A percentile compares a stretch with the other conserved stretches of the same genome.
phyloP scores from a whole-genome alignment of 2,113 vertebrate genomes.

The Phodopus roborovskii region DNA sequence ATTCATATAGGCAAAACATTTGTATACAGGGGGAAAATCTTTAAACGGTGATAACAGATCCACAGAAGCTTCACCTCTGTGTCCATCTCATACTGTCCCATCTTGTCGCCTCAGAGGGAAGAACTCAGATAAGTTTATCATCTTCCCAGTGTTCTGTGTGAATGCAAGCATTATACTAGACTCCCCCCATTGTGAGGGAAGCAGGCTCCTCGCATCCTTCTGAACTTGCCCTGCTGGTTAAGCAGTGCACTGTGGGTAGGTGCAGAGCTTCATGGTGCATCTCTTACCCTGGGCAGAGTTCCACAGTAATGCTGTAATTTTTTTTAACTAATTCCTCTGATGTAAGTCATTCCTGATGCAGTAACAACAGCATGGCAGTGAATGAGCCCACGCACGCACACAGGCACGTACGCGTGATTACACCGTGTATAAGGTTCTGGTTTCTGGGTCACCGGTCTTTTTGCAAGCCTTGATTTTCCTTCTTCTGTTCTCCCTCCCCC shows the following conservation, averaged over 20 bases:
- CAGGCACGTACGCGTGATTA: rapidly evolving
- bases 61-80: not conserved
- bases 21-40: not conserved
- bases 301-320: rapidly evolving
- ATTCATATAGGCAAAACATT: not conserved
- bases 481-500: not conserved
- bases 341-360: not conserved
- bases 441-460: not conserved
- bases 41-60: not conserved
- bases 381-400: not conserved
- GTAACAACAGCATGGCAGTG: too few species aligned
- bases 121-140: not conserved
- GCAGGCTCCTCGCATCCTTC: not conserved
- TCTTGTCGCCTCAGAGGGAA: not conserved
- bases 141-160: not conserved
- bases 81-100: not conserved
- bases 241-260: not conserved
- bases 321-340: not conserved
- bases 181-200: not conserved
- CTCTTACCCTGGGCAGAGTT: not conserved
- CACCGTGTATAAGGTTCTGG: not conserved
- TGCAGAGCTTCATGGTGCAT: not conserved
- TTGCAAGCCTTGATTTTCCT: not conserved
- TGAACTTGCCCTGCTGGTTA: not conserved
- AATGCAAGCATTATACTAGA: not conserved